Evolutionary conservation across 2,113 vertebrate genomes (phyloP), one percentile per base, ranked within the genome.

Genomic region (Chionodraco myersi): DNA sequence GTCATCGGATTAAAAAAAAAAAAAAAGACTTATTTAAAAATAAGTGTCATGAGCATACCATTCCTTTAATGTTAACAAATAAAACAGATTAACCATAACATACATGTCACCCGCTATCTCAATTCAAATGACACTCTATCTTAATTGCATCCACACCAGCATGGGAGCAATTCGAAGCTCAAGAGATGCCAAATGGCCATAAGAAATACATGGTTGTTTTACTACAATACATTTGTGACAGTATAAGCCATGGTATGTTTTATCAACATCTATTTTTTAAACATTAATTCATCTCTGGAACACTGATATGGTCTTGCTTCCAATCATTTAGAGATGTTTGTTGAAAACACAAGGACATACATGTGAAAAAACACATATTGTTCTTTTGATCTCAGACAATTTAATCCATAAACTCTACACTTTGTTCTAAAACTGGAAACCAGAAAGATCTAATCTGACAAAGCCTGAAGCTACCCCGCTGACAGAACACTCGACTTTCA

Each of bases 391-490:
- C 51, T 47, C 26, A 57, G 54, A 47, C 45, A n/a, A 49, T 75
- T 82, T 78, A 81, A 82, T 78, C 70, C 49, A 41, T 2, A 57
- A 10, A 48, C 36, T 51, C 48, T 41, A 26, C 60, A 57, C 47
- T 45, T 65, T 21, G 76, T 62, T 80, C 59, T 53, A 66, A 85
- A 82, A 54, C 79, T 41, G 21, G 60, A 72, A 72, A 53, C 49
- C 51, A 51, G 56, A 68, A 49, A 23, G 57, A 49, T 71, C 52
- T 78, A 68, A 86, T 86, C 77, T 86, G 80, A 71, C 79, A 67
- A 57, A 80, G 79, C 79, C 68, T 7, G 63, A 41, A 61, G 67
- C 63, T n/a, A 61, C 45, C 49, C 10, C 49, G 1, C 48, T 61
- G 73, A 71, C 54, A 72, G 7, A 56, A 30, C 72, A 59, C 51